phyloP scores from a whole-genome alignment of 2,797 vertebrate genomes.

The Clarias platycephalus region DNA sequence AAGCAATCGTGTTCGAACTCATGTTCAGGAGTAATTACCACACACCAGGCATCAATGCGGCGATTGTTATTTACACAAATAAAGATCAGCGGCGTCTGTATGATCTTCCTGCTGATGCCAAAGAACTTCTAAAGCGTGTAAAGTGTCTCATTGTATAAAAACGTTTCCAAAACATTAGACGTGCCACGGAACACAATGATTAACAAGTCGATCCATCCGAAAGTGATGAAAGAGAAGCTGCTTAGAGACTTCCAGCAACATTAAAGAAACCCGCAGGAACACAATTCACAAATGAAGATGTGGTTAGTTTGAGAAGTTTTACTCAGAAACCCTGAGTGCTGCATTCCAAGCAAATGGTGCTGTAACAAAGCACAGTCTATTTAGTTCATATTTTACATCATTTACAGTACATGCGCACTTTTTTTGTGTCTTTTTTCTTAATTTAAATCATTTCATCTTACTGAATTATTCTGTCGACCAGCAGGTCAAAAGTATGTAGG shows the following conservation, averaged over 20 bases:
- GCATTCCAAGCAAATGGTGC: not conserved
- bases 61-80: not conserved
- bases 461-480: too few relatives aligned
- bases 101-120: not conserved
- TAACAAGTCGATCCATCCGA: not conserved
- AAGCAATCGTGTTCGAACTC: not conserved
- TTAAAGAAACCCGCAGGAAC: not conserved
- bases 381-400: too few relatives aligned
- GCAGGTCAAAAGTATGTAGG: too few relatives aligned
- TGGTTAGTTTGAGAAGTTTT: not conserved
- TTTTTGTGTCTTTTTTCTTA: too few relatives aligned
- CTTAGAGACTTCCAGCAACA: not conserved
- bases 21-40: not conserved
- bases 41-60: not conserved
- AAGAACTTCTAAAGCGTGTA: not conserved
- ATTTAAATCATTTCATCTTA: too few relatives aligned
- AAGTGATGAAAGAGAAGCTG: not conserved
- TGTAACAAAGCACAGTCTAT: not conserved
- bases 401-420: too few relatives aligned
- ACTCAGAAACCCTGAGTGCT: not conserved
- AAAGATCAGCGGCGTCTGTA: not conserved
- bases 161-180: not conserved
- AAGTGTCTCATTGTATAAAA: not conserved
- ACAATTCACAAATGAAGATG: not conserved
- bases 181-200: not conserved